These are phyloP conservation scores for Epirrhoe alternata DNA, from an alignment of 2,888 invertebrate species.

Conservation along the genomic window DNA sequence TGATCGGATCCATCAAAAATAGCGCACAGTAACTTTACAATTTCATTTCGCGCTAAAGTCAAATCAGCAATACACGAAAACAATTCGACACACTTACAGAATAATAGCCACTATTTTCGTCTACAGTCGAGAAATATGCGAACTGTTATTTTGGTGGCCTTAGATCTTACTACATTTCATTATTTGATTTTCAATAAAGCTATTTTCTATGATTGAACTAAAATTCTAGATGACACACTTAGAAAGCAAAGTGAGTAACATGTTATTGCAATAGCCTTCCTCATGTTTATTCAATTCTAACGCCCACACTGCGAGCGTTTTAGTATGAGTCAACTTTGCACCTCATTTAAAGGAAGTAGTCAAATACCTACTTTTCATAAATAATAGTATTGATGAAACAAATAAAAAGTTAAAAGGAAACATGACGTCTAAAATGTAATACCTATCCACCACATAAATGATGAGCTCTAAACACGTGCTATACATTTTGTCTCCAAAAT, in stretches of 20 bases:
- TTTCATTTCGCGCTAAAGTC: too few species aligned
- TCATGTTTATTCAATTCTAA: conserved; percentile 32
- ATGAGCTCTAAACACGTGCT: not conserved
- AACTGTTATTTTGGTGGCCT: not conserved
- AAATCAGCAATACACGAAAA: not conserved
- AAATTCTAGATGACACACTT: not conserved
- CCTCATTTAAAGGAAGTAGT: conserved; percentile 4
- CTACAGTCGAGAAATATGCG: not conserved
- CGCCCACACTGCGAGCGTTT: conserved; percentile 22
- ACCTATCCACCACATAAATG: conserved; percentile 5
- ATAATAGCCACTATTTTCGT: not conserved
- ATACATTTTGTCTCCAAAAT: not conserved
- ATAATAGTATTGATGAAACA: not conserved
- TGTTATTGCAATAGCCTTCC: conserved; percentile 19
- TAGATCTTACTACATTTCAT: not conserved
- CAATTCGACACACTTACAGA: not conserved
- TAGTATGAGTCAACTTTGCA: conserved; percentile 30
- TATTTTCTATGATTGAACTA: not conserved
- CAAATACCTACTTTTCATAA: not conserved
- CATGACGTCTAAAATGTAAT: not conserved
- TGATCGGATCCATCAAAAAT: too few species aligned
- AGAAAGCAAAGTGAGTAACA: conserved; percentile 19
- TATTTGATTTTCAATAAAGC: not conserved
- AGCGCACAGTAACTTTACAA: too few species aligned
- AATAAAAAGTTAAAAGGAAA: not conserved